Percentiles rank a stretch among this genome's conserved stretches.
phyloP scores from a whole-genome alignment of 1,140 invertebrate genomes.

The Rhynchophorus ferrugineus region DNA sequence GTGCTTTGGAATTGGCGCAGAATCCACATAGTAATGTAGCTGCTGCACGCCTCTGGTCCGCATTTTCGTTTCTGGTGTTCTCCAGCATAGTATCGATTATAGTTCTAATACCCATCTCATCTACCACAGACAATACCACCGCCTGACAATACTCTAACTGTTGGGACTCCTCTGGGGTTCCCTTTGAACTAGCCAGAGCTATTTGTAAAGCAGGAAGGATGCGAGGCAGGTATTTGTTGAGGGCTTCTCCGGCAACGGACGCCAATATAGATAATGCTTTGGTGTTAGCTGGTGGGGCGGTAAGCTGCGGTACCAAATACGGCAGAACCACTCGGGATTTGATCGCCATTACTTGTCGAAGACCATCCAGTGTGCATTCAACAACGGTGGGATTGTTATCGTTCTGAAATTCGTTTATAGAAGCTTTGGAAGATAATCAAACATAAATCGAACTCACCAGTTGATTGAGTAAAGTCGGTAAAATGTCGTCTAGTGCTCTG shows the following conservation, averaged over 20 bases:
- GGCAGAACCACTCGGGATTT: conserved; percentile 93
- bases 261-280: conserved; percentile 87
- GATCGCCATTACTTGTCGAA: conserved; percentile 94
- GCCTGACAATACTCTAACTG: conserved; percentile 89
- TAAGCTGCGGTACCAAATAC: conserved; percentile 92
- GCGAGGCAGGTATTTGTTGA: conserved; percentile 85
- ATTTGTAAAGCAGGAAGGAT: conserved; percentile 85
- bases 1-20: conserved; percentile 78
- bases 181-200: conserved; percentile 62
- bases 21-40: conserved; percentile 83
- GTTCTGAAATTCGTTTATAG: conserved; percentile 44
- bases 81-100: conserved; percentile 89
- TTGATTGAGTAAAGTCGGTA: conserved; percentile 81
- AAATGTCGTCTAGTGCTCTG: conserved; percentile 93
- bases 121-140: conserved; percentile 82
- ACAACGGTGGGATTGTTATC: conserved; percentile 65
- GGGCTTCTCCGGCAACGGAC: conserved; percentile 84
- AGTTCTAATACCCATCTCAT: conserved; percentile 78
- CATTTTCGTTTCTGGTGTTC: conserved; percentile 58
- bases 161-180: conserved; percentile 59
- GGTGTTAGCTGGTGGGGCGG: conserved; percentile 79
- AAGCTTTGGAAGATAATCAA: neutral
- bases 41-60: conserved; percentile 64
- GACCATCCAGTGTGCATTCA: conserved; percentile 85
- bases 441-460: conserved; percentile 48